Evolutionary conservation across 2,888 invertebrate species (phyloP).

Genomic region (Aradus depressus): DNA sequence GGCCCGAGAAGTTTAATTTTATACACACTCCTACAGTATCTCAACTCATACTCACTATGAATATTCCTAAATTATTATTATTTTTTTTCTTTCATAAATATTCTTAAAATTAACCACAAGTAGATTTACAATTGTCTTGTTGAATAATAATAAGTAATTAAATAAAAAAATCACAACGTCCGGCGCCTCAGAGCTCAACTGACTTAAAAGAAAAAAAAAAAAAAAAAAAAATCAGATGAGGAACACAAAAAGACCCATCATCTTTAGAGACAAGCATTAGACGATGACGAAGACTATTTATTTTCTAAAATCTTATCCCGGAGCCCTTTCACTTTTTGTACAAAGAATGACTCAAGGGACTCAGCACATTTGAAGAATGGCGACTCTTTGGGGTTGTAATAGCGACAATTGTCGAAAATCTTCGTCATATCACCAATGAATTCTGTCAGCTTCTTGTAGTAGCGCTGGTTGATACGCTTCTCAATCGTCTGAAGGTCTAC

Average conservation of each 20-base stretch:
- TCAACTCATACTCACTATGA: too few species aligned
- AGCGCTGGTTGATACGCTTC: conserved; percentile 66
- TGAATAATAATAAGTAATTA: conserved; percentile 11
- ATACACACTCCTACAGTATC: too few species aligned
- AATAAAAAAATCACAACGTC: conserved; percentile 16
- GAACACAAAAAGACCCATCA: too few species aligned
- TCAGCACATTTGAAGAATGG: conserved; percentile 95
- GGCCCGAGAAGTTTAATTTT: too few species aligned
- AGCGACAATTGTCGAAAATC: conserved; percentile 97
- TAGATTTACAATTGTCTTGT: too few species aligned
- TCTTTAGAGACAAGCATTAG: too few species aligned
- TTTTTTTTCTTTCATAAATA: too few species aligned
- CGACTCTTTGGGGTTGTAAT: conserved; percentile 91
- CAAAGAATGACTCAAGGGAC: conserved; percentile 87
- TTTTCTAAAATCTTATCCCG: conserved; percentile 51
- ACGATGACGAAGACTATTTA: conserved; percentile 9
- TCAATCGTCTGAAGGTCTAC: conserved; percentile 90
- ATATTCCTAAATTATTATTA: too few species aligned
- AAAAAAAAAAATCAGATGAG: too few species aligned
- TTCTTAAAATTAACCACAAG: too few species aligned
- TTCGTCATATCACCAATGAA: conserved; percentile 96
- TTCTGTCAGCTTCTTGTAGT: conserved; percentile 79
- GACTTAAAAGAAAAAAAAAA: too few species aligned
- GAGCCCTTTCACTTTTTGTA: conserved; percentile 80
- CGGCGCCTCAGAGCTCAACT: too few species aligned